These are phyloP conservation scores for Tylochromis polylepis DNA, from an alignment of 2,113 vertebrate genomes.

Conservation along the genomic window DNA sequence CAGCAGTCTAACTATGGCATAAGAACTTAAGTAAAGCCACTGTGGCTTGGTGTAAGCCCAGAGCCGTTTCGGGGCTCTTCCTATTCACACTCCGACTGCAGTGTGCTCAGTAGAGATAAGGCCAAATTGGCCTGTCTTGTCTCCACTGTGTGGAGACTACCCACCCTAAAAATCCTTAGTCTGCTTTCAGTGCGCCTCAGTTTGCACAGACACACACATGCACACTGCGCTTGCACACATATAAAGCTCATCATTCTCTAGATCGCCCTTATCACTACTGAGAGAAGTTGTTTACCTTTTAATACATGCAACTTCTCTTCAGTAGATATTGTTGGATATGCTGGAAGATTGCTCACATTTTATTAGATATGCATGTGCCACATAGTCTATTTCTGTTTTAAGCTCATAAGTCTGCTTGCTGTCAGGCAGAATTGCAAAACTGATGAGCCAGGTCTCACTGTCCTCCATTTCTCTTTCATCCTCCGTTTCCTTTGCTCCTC, in stretches of 20 bases:
- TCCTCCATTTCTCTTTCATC: slow-evolving; percentile 14
- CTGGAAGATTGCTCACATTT: not conserved
- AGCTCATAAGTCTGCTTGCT: not conserved
- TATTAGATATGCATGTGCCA: not conserved
- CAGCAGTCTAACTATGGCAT: slow-evolving; percentile 16
- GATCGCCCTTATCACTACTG: not conserved
- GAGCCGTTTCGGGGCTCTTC: slow-evolving; percentile 10
- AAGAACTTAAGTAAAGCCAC: slow-evolving; percentile 10
- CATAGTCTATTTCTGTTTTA: not conserved
- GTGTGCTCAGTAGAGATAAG: slow-evolving; percentile 60
- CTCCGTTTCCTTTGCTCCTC: not conserved
- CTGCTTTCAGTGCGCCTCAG: not conserved
- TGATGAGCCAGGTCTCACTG: slow-evolving; percentile 32
- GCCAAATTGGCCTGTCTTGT: slow-evolving; percentile 18
- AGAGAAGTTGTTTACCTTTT: not conserved
- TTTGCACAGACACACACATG: not conserved
- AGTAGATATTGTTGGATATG: not conserved
- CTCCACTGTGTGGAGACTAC: slow-evolving; percentile 24
- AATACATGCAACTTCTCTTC: not conserved
- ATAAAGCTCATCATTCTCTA: not conserved
- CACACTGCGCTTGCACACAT: not conserved
- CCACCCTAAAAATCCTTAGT: not conserved
- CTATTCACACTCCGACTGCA: slow-evolving; percentile 20
- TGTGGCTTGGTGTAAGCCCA: slow-evolving; percentile 1
- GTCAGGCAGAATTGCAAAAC: slow-evolving; percentile 26